Percentiles rank a stretch among this genome's conserved stretches.
phyloP scores from a whole-genome alignment of 2,888 invertebrate species.

The Falcaria lacertinaria region DNA sequence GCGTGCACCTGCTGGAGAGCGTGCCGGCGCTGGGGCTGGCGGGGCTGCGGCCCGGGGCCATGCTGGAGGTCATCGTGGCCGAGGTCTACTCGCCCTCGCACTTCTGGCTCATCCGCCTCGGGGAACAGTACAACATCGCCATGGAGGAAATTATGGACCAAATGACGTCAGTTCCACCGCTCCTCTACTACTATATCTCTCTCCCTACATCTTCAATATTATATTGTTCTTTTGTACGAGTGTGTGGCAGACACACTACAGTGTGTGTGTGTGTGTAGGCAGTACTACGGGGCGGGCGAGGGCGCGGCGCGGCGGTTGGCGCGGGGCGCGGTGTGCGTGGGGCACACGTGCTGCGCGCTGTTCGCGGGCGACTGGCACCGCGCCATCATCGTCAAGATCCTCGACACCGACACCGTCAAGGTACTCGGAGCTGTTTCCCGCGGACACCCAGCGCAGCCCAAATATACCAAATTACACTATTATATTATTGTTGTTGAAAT shows the following conservation, averaged over 20 bases:
- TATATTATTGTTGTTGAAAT: too few species aligned
- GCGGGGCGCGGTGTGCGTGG: slow-evolving; percentile 55
- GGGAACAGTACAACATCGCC: slow-evolving; percentile 41
- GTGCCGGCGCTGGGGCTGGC: slow-evolving; percentile 34
- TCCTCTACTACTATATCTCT: too few species aligned
- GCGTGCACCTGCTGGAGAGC: slow-evolving; percentile 56
- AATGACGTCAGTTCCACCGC: slow-evolving; percentile 71
- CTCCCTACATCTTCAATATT: too few species aligned
- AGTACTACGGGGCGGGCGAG: slow-evolving; percentile 44
- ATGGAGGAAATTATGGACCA: slow-evolving; percentile 73
- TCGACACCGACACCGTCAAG: slow-evolving; percentile 64
- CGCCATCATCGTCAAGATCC: slow-evolving; percentile 61
- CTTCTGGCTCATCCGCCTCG: slow-evolving; percentile 75
- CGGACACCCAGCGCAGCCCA: too few species aligned
- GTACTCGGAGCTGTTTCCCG: too few species aligned
- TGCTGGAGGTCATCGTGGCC: slow-evolving; percentile 63
- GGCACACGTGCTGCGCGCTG: slow-evolving; percentile 67
- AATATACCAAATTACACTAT: too few species aligned
- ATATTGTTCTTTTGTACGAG: too few species aligned
- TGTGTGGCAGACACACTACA: too few species aligned
- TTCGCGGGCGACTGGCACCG: slow-evolving; percentile 76
- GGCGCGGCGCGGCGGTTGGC: slow-evolving; percentile 44
- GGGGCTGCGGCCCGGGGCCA: slow-evolving; percentile 33
- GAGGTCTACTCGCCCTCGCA: slow-evolving; percentile 80
- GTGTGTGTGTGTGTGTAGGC: slow-evolving; percentile 24